Conservation (phyloP, 2,888 invertebrate species). For the Hirtodrosophila confusa region DNA sequence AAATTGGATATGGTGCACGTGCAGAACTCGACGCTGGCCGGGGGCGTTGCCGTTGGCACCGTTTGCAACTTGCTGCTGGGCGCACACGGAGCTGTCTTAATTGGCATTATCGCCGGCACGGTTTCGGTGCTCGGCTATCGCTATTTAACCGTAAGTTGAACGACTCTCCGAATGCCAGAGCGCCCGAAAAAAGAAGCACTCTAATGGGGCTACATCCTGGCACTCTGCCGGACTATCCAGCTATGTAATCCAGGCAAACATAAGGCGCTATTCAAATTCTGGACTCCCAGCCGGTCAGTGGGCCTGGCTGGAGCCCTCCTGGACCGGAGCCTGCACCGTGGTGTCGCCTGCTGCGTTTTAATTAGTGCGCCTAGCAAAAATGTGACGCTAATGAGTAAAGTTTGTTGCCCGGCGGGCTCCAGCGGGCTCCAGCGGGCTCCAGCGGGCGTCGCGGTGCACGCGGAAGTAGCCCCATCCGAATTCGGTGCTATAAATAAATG, state of each 20-base stretch:
- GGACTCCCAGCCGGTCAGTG: slow-evolving; percentile 11
- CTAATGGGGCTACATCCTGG: slow-evolving; percentile 43
- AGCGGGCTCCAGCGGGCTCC: slow-evolving; percentile 29
- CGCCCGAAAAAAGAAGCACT: background rate
- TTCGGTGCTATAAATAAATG: slow-evolving; percentile 51
- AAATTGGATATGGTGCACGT: slow-evolving; percentile 96
- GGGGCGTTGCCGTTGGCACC: slow-evolving; percentile 96
- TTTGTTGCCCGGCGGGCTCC: slow-evolving; percentile 62
- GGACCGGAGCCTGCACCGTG: slow-evolving; percentile 11
- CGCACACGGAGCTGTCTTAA: slow-evolving; percentile 92
- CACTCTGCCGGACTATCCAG: slow-evolving; percentile 7
- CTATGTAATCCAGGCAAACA: slow-evolving; percentile 39
- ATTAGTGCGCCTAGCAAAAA: slow-evolving; percentile 74
- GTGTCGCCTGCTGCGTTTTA: slow-evolving; percentile 61
- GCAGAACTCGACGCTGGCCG: slow-evolving; percentile 96
- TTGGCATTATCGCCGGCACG: slow-evolving; percentile 91
- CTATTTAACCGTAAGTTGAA: slow-evolving; percentile 88
- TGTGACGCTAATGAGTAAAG: slow-evolving; percentile 77
- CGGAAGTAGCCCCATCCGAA: slow-evolving; percentile 5
- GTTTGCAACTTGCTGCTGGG: slow-evolving; percentile 92
- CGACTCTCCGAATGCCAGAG: slow-evolving; percentile 21
- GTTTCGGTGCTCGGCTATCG: slow-evolving; percentile 93
- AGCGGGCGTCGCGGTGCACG: too few relatives aligned
- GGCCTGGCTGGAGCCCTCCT: slow-evolving; percentile 2
- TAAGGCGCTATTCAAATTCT: slow-evolving; percentile 55